Evolutionary conservation across 2,888 invertebrate species (phyloP), one percentile per base, ranked within the genome.

Genomic region (Diarsia mendica): DNA sequence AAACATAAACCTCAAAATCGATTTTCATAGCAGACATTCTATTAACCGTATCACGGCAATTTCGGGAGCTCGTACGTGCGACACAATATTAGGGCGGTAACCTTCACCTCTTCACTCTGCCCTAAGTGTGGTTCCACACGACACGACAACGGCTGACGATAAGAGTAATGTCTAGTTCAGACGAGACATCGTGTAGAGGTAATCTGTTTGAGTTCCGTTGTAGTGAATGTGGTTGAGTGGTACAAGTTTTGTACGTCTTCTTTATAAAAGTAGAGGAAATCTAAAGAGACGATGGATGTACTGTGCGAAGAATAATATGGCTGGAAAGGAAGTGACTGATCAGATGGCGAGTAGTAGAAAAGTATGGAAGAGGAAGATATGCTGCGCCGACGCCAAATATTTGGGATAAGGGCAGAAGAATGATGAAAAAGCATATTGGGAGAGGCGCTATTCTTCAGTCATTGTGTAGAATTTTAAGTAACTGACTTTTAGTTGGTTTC

Each of bases 41-140:
- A 72, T 85, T 75, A 80, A 63, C 75, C 74, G 48, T 85, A 85
- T 87, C 87, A 70, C 51, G 60, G 18, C 74, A 75, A 87, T 87
- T 82, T 87, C 69, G 77, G 73, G 53, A 53, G 71, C 72, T 63
- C 51, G n/a, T 63, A 75, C n/a, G 67, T 63, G 51, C 18, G 70
- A 77, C 77, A 80, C 71, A 76, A 66, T 77, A 77, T 85, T 70
- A 70, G n/a, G 60, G 48, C 15, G 49, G 61, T 60, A 71, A 73
- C 85, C 84, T 82, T 80, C 72, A 72, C 44, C 49, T 63, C 8
- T 58, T 53, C 67, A 72, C 53, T 39, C 44, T 64, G 67, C 67
- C 46, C 48, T 63, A 83, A 74, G 78, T 68, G 80, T 49, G 60
- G 39, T 33, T 58, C 58, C 72, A 80, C 77, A 79, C 60, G 79